These are phyloP conservation scores for Chaetogeoica ovagalla DNA, from an alignment of 2,888 invertebrate genomes.

Conservation along the genomic window DNA sequence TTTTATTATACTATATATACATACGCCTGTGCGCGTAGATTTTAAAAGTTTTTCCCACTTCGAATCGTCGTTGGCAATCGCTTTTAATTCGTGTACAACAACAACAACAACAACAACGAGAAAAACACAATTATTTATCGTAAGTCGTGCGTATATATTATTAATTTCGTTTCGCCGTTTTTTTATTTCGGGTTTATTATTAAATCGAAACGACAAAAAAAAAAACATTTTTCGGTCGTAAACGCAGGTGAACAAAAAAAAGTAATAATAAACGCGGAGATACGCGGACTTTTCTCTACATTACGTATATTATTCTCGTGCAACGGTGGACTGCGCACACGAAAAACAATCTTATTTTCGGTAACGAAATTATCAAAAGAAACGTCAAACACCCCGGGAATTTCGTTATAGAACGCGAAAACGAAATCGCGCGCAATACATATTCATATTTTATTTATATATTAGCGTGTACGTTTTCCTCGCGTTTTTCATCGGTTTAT, in stretches of 20 bases:
- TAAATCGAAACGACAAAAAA: neutral
- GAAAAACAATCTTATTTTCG: conserved; percentile 2
- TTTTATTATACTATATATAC: too few relatives aligned
- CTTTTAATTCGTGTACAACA: neutral
- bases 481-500: too few relatives aligned
- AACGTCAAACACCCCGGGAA: neutral
- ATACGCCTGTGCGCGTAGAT: neutral
- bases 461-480: too few relatives aligned
- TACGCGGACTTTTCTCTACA: neutral
- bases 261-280: neutral
- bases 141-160: neutral
- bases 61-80: neutral
- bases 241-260: neutral
- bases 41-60: neutral
- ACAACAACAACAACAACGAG: too few relatives aligned
- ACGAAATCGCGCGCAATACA: neutral
- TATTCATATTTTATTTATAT: too few relatives aligned
- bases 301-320: neutral
- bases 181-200: neutral
- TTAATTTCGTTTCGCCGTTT: conserved; percentile 3
- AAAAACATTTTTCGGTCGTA: neutral
- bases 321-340: too few relatives aligned
- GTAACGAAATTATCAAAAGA: conserved; percentile 24
- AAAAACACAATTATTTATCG: neutral
- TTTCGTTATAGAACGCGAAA: conserved; percentile 21